Evolutionary conservation across 2,888 invertebrate species (phyloP), one percentile per base, ranked within the genome.

Genomic region (Heliothis peltigera): DNA sequence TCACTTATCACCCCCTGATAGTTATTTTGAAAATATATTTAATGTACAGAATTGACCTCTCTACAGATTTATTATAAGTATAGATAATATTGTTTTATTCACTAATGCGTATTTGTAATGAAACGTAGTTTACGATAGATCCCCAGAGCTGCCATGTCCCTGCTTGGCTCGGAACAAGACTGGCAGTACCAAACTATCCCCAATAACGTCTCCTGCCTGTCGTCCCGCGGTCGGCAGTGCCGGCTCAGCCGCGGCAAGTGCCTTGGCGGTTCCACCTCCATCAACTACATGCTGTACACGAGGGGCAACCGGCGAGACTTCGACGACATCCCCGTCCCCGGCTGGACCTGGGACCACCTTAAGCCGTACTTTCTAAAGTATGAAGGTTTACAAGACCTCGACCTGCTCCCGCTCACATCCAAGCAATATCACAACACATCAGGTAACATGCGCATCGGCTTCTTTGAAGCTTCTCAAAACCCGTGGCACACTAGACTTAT

Each of bases 211-310:
- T 93, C 92, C 1, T 93, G 92, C 55, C 82, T 91, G 25, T 78
- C 87, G 5, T 84, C 82, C 1, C 64, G 61, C 15, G 80, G 79
- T 1, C 58, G 54, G 18, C 79, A 78, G 63, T 92, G 92, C 66
- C 84, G 83, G 48, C 87, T 88, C 69, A 82, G 77, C 61, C 89
- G 92, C 66, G 92, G 93, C 63, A 87, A 86, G 63, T 86, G 89
- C 28, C 88, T 93, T 56, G 92, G 92, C 1, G 92, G 92, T 57
- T 91, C 92, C 67, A 89, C 92, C 56, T 84, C 84, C 76, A 89
- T 89, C 75, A 93, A 93, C 81, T 86, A 87, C 77, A 91, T 93
- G 92, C 72, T 92, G 70, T 91, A 91, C 79, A 83, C 85, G 1
- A 88, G 93, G 32, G 92, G 92, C 2, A 87, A 86, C 64, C 83